A percentile compares a stretch with the other conserved stretches of the same genome.
These are phyloP conservation scores for Chromobotia macracanthus DNA, from an alignment of 2,797 vertebrate genomes.

Conservation along the genomic window DNA sequence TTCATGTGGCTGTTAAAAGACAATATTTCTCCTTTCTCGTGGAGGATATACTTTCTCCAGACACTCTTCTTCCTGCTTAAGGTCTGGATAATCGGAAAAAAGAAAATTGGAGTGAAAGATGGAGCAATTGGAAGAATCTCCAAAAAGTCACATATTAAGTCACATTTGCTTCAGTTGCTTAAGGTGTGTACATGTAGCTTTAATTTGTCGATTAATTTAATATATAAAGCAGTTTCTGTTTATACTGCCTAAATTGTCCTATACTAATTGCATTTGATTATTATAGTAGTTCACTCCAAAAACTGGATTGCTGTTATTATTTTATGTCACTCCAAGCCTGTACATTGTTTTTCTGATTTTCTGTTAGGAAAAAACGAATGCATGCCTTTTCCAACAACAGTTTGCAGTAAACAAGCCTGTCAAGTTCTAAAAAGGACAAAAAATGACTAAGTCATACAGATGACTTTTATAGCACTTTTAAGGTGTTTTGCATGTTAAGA, in stretches of 20 bases:
- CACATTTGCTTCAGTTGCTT: conserved; percentile 51
- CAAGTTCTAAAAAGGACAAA: too few relatives aligned
- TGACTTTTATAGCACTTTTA: too few relatives aligned
- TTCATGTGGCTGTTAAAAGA: conserved; percentile 77
- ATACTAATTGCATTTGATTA: not conserved
- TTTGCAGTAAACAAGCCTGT: too few relatives aligned
- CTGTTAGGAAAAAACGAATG: too few relatives aligned
- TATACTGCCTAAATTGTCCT: not conserved
- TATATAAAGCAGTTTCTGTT: not conserved
- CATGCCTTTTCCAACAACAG: too few relatives aligned
- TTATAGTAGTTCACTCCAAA: not conserved
- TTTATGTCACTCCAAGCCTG: too few relatives aligned
- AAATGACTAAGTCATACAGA: too few relatives aligned
- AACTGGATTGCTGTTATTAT: not conserved
- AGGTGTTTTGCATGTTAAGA: too few relatives aligned
- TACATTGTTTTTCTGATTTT: too few relatives aligned
- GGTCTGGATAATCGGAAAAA: conserved; percentile 61
- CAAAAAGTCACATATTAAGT: conserved; percentile 70
- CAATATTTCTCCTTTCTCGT: conserved; percentile 71
- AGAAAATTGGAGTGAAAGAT: conserved; percentile 61
- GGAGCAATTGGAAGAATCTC: conserved; percentile 62
- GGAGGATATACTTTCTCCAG: conserved; percentile 64
- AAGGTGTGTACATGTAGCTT: conserved; percentile 31
- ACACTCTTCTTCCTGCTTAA: conserved; percentile 60
- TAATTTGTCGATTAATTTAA: not conserved